A percentile compares a stretch with the other conserved stretches of the same genome.
These are phyloP conservation scores for Chelidonichthys spinosus DNA, from an alignment of 2,797 vertebrate species.

Conservation along the genomic window DNA sequence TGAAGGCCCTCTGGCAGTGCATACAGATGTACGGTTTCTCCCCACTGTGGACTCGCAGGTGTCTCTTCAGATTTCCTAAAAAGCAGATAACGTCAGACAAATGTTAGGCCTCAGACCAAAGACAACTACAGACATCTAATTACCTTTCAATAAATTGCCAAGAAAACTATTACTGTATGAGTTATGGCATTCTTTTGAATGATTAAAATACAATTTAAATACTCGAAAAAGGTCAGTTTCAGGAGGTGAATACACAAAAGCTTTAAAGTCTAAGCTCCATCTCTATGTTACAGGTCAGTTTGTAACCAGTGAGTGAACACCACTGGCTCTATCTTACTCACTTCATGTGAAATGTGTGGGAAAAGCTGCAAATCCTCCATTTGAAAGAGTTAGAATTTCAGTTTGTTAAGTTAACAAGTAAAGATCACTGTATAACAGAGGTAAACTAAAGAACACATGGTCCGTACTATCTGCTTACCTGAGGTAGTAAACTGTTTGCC, in stretches of 20 bases:
- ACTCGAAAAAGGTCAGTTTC: not conserved
- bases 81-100: slow-evolving; percentile 12
- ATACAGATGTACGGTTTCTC: slow-evolving; percentile 96
- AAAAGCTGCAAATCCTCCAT: not conserved
- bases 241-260: not conserved
- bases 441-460: not conserved
- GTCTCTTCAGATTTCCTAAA: slow-evolving; percentile 95
- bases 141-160: not conserved
- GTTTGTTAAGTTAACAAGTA: not conserved
- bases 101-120: slow-evolving; percentile 1
- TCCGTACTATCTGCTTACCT: slow-evolving; percentile 79
- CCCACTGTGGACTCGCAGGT: slow-evolving; percentile 96
- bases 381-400: not conserved
- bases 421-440: not conserved
- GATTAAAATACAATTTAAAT: not conserved
- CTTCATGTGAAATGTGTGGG: not conserved
- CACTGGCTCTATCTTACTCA: not conserved
- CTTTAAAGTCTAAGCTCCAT: not conserved
- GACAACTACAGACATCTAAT: not conserved
- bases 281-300: not conserved
- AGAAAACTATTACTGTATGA: not conserved
- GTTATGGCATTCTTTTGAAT: not conserved
- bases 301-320: not conserved
- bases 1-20: slow-evolving; percentile 96
- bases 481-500: slow-evolving; percentile 99